A percentile compares a stretch with the other conserved stretches of the same genome.
phyloP scores from a whole-genome alignment of 2,888 invertebrate genomes.

The Allygus modestus region DNA sequence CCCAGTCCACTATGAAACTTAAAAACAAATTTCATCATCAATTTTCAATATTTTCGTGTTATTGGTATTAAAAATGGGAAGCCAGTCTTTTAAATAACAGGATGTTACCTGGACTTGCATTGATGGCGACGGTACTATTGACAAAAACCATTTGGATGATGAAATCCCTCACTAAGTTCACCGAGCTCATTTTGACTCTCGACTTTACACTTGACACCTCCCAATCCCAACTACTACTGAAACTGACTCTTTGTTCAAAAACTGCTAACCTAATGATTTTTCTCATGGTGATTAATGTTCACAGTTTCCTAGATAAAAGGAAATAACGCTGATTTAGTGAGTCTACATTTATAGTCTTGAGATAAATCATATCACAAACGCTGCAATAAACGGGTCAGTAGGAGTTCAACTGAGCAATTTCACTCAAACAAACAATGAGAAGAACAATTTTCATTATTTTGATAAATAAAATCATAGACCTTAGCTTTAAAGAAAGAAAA shows the following conservation, averaged over 20 bases:
- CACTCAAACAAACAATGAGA: neutral
- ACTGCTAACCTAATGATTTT: slow-evolving; percentile 29
- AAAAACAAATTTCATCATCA: too few relatives aligned
- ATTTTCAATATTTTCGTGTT: too few relatives aligned
- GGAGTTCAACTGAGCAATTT: neutral
- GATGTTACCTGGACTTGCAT: neutral
- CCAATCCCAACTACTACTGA: neutral
- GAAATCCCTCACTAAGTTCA: neutral
- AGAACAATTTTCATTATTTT: neutral
- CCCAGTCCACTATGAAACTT: too few relatives aligned
- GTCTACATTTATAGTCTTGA: neutral
- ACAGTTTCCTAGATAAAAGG: slow-evolving; percentile 1
- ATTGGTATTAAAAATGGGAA: too few relatives aligned
- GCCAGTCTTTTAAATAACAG: too few relatives aligned
- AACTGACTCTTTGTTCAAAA: slow-evolving; percentile 5
- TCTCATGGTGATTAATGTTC: neutral
- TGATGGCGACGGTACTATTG: neutral
- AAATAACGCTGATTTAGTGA: slow-evolving; percentile 21
- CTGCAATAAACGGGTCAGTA: slow-evolving; percentile 11
- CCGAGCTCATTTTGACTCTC: neutral
- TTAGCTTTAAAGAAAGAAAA: too few relatives aligned
- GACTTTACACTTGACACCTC: neutral
- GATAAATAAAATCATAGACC: too few relatives aligned
- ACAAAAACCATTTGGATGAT: neutral
- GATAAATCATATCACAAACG: slow-evolving; percentile 9